Evolutionary conservation across 2,113 vertebrate genomes (phyloP), one percentile per base, ranked within the genome.

Genomic region (Amblyornis subalaris): DNA sequence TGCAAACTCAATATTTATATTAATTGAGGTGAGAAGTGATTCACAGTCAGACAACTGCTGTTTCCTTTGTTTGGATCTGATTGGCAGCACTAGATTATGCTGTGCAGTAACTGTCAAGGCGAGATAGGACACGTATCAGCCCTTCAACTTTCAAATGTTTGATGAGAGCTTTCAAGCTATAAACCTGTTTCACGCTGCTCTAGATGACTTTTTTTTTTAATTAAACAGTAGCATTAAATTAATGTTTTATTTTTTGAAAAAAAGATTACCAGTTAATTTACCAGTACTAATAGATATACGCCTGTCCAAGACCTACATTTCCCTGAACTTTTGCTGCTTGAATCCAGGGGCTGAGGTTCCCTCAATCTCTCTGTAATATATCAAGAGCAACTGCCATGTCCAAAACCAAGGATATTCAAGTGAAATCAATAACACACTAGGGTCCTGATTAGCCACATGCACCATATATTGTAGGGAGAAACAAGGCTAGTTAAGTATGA

Each of bases 1-100:
- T 85, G 85, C 90, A 96, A 95, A 82, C 72, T 89, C 70, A 85
- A 54, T 96, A 89, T 93, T 94, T 74, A 48, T 86, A 91, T 91
- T 90, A 97, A 92, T 92, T 83, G 92, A 95, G 71, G 77, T 93
- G 86, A 92, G 94, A 92, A 95, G 93, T 97, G 95, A 96, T 96
- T 96, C 91, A 93, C 50, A 66, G 81, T 89, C 88, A 95, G 75
- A 75, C 74, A 93, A 91, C 88, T 77, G 38, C 72, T 92, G 35
- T 83, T 96, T 88, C 66, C 89, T 94, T 92, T 95, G 90, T 96
- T 95, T 7, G 5, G 26, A 95, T 95, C 91, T 95, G 93, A 96
- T 95, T 89, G 90, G 91, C 95, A 95, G 61, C 29, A 25, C 50
- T 69, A 53, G 90, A 96, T 95, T 95, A 96, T 89, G 92, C 74